Percentiles rank a stretch among this genome's conserved stretches.
Conservation (phyloP, 2,113 vertebrate genomes). For the Pristiophorus japonicus region DNA sequence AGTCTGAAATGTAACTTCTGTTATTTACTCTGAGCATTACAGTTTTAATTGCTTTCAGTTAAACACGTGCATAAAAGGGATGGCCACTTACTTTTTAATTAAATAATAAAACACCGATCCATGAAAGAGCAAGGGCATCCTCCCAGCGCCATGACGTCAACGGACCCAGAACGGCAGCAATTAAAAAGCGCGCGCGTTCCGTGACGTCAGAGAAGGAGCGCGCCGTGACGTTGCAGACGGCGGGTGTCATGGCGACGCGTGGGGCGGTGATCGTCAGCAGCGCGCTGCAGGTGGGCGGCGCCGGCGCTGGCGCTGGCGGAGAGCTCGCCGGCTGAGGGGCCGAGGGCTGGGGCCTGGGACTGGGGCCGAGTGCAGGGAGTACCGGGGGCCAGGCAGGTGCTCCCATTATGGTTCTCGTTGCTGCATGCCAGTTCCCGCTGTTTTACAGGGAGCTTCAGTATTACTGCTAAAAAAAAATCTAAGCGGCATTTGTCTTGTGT, state of each 20-base stretch:
- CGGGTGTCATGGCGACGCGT: conserved; percentile 1
- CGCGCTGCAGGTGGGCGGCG: conserved; percentile 64
- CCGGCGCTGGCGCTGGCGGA: too few species aligned
- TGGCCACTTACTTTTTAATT: neutral
- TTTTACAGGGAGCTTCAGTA: conserved; percentile 39
- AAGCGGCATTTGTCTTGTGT: neutral
- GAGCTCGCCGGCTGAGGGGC: too few species aligned
- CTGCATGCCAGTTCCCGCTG: too few species aligned
- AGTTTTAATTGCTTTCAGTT: neutral
- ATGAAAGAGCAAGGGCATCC: too few species aligned
- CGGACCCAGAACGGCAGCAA: neutral
- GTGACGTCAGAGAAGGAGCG: neutral
- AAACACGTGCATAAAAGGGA: too few species aligned
- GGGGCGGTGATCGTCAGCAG: conserved; percentile 66
- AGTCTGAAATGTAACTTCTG: too few species aligned
- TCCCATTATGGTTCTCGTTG: too few species aligned
- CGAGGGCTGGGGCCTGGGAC: too few species aligned
- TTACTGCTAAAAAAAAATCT: neutral
- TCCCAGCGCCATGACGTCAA: neutral
- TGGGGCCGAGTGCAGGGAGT: too few species aligned
- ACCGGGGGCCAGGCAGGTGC: too few species aligned
- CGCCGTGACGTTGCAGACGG: neutral
- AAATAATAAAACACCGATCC: neutral
- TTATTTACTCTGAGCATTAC: too few species aligned
- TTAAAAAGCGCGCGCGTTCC: too few species aligned